phyloP scores from a whole-genome alignment of 2,888 invertebrate species.

The Caenorhabditis macrosperma region DNA sequence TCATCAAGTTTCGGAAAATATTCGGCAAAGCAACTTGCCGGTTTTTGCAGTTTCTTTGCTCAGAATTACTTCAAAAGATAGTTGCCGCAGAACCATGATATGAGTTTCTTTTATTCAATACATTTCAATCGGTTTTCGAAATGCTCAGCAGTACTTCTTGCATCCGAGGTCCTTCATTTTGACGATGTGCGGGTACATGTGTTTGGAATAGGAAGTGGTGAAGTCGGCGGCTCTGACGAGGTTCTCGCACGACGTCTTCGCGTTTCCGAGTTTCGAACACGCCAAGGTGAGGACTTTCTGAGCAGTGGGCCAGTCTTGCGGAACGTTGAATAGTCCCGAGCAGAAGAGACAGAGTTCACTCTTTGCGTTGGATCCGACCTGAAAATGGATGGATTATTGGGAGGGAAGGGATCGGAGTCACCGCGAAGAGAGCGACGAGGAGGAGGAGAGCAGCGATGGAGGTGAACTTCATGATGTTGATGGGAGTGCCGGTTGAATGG shows the following conservation, averaged over 20 bases:
- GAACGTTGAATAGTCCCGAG: neutral
- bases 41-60: too few species aligned
- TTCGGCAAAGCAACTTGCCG: too few species aligned
- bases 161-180: conserved; percentile 2
- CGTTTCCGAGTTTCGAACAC: neutral
- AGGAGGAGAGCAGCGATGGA: neutral
- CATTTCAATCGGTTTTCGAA: too few species aligned
- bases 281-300: neutral
- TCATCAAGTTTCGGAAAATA: too few species aligned
- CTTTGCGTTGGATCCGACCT: neutral
- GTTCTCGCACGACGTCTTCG: neutral
- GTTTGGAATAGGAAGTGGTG: conserved; percentile 1
- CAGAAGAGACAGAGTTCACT: conserved; percentile 7
- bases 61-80: too few species aligned
- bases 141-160: conserved; percentile 8
- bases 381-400: neutral
- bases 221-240: conserved; percentile 25
- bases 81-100: too few species aligned
- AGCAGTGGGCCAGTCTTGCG: conserved; percentile 2
- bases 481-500: neutral
- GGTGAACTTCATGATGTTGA: neutral
- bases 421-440: neutral
- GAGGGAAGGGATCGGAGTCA: neutral
- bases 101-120: too few species aligned
- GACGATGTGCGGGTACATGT: conserved; percentile 19